A percentile compares a stretch with the other conserved stretches of the same genome.
Evolutionary conservation across 2,888 invertebrate species (phyloP).

Genomic region (Plemyria rubiginata): DNA sequence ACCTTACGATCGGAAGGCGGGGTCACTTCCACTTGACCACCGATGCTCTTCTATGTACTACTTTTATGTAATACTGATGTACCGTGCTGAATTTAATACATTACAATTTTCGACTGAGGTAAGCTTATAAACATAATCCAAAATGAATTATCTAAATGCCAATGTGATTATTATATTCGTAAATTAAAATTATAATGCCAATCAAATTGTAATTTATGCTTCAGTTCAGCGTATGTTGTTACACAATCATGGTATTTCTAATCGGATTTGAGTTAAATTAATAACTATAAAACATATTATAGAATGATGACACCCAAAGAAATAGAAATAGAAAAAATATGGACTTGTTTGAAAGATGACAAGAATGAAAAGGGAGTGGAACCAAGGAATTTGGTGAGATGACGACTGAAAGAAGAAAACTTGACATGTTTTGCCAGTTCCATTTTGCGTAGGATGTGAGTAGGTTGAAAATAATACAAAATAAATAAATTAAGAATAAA

Average conservation of each 20-base stretch:
- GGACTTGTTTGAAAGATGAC: neutral
- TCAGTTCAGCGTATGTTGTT: neutral
- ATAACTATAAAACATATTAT: too few relatives aligned
- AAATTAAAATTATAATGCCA: slow-evolving; percentile 8
- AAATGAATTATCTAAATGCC: slow-evolving; percentile 16
- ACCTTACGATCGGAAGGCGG: too few relatives aligned
- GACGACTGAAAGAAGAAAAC: too few relatives aligned
- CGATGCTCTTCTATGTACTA: too few relatives aligned
- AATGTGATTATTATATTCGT: slow-evolving; percentile 1
- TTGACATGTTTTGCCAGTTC: neutral
- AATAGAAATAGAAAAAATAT: too few relatives aligned
- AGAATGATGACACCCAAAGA: too few relatives aligned
- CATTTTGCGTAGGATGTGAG: neutral
- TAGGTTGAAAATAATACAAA: neutral
- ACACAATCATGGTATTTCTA: neutral
- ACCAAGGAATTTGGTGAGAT: too few relatives aligned
- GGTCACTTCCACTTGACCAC: too few relatives aligned
- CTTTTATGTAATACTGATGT: too few relatives aligned
- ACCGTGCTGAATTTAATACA: slow-evolving; percentile 15
- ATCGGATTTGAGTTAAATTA: neutral
- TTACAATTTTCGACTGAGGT: slow-evolving; percentile 3
- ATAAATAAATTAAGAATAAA: neutral
- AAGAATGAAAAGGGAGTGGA: neutral
- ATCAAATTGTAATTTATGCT: neutral
- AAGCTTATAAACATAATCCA: slow-evolving; percentile 8